Evolutionary conservation across 2,113 vertebrate genomes (phyloP).

Genomic region (Shinisaurus crocodilurus): DNA sequence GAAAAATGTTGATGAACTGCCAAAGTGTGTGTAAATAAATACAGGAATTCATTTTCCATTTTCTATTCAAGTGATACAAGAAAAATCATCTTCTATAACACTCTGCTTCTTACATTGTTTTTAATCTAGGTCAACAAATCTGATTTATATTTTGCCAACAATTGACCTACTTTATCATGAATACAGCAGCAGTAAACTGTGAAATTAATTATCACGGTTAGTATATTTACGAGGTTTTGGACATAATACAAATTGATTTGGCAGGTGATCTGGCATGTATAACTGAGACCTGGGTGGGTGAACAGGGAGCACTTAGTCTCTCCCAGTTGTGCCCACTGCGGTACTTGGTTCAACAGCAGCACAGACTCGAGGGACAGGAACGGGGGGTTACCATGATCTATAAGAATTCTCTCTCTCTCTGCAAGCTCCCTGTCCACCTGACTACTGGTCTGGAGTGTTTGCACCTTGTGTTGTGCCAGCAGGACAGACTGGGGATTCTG

Average conservation of each 20-base stretch:
- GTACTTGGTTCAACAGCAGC: no score
- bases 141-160: neutral
- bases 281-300: no score
- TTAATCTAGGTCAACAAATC: neutral
- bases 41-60: neutral
- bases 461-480: no score
- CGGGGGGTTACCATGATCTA: no score
- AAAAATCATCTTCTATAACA: neutral
- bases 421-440: no score
- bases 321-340: no score
- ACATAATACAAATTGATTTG: neutral
- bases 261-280: no score
- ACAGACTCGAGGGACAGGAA: no score
- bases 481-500: no score
- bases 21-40: neutral
- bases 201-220: neutral
- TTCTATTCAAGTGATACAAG: slow-evolving; percentile 4
- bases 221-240: neutral
- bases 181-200: neutral
- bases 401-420: no score
- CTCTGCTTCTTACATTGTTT: neutral
- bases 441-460: no score
- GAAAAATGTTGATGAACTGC: neutral
- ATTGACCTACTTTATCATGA: neutral
- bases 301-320: no score